These are phyloP conservation scores for Allygus modestus DNA, from an alignment of 2,888 invertebrate genomes.

Conservation along the genomic window DNA sequence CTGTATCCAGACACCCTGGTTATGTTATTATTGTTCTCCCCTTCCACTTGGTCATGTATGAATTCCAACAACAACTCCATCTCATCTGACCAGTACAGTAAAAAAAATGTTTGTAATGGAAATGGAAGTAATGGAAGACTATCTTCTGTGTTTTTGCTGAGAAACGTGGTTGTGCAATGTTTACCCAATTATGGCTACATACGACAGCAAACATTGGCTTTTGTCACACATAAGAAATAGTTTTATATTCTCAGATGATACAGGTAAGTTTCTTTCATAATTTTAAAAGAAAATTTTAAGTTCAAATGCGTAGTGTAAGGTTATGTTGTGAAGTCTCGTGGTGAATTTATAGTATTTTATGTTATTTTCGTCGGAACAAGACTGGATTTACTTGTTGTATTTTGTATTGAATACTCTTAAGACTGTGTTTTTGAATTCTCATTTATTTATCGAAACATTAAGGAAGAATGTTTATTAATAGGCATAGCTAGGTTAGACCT, in stretches of 20 bases:
- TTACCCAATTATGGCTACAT: slow-evolving; percentile 87
- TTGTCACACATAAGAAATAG: slow-evolving; percentile 95
- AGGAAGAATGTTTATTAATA: background rate
- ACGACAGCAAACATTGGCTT: slow-evolving; percentile 95
- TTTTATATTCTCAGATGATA: slow-evolving; percentile 97
- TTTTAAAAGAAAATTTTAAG: background rate
- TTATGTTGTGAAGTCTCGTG: slow-evolving; percentile 60
- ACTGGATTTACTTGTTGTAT: no score
- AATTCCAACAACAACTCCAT: no score
- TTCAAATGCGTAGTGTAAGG: slow-evolving; percentile 51
- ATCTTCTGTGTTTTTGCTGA: slow-evolving; percentile 59
- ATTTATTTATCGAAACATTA: no score
- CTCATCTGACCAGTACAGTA: background rate
- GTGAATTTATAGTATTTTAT: background rate
- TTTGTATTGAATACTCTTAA: no score
- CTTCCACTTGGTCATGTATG: no score
- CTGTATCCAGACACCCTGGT: no score
- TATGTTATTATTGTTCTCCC: no score
- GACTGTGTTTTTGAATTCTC: no score
- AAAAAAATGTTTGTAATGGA: slow-evolving; percentile 8
- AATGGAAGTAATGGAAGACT: slow-evolving; percentile 43
- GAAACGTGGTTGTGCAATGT: slow-evolving; percentile 68
- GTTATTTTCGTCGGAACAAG: no score
- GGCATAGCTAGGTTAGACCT: background rate
- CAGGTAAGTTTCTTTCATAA: slow-evolving; percentile 76